Percentiles rank a stretch among this genome's conserved stretches.
Conservation (phyloP, 2,888 invertebrate genomes). For the Hybos culiciformis region DNA sequence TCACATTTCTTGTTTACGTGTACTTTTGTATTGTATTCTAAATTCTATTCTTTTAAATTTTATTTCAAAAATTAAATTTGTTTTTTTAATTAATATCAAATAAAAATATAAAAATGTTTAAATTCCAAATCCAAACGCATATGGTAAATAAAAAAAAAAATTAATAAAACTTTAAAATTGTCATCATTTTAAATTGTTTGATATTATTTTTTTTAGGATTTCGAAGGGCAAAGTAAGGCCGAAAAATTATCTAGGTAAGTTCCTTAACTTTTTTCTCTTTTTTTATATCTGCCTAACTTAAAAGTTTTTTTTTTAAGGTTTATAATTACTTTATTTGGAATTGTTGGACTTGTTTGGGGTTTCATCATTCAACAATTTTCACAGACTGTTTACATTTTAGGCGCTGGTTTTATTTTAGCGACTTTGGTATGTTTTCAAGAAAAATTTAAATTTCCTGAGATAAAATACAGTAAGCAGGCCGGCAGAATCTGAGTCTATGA, state of each 20-base stretch:
- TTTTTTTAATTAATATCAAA: background rate
- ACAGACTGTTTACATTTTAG: slow-evolving; percentile 83
- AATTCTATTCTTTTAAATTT: slow-evolving; percentile 8
- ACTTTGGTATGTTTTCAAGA: slow-evolving; percentile 50
- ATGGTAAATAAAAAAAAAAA: slow-evolving; percentile 25
- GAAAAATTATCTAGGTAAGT: slow-evolving; percentile 79
- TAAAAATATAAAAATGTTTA: slow-evolving; percentile 24
- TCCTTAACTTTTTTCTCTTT: too few species aligned
- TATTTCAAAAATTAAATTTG: slow-evolving; percentile 24
- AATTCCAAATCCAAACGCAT: slow-evolving; percentile 35
- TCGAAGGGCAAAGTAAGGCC: slow-evolving; percentile 79
- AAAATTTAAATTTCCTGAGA: background rate
- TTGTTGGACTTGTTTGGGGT: slow-evolving; percentile 83
- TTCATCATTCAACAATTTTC: slow-evolving; percentile 92
- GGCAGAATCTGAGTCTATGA: background rate
- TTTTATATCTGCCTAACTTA: too few species aligned
- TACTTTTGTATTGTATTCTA: too few species aligned
- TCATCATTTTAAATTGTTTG: background rate
- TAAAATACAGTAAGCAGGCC: background rate
- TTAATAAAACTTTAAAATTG: background rate
- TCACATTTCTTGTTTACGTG: too few species aligned
- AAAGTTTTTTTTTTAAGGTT: too few species aligned
- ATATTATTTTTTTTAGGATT: slow-evolving; percentile 47
- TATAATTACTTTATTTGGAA: slow-evolving; percentile 81
- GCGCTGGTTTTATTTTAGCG: slow-evolving; percentile 79